Evolutionary conservation across 2,113 vertebrate species (phyloP), one percentile per base, ranked within the genome.

Genomic region (Puma concolor): DNA sequence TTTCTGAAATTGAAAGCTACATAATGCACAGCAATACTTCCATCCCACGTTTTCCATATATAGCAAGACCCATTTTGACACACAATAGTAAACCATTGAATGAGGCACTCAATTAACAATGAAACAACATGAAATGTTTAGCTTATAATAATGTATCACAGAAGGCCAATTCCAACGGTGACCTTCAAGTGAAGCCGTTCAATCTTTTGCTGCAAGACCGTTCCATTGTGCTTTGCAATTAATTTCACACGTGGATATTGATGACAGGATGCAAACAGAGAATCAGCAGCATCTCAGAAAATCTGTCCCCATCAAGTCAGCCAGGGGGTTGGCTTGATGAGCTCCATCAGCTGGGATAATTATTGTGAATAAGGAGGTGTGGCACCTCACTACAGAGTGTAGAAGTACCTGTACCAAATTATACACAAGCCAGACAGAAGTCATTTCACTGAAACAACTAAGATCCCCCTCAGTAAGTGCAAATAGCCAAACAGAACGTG

Each of bases 161-260:
- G 67, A 92, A 69, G 71, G 84, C 80, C 94, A 96, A 82, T 96
- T 98, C 92, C 88, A 93, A 88, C 60, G 96, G 95, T 96, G 95
- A 97, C 90, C 94, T 98, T 97, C 87, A 94, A 85, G 80, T 63
- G 84, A 92, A 96, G 50, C 84, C 85, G 44, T 94, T 96, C 85
- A 31, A 19, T 91, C 25, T 97, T 98, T 98, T 87, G 63, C 94
- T 36, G 5, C 8, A 79, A 97, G 88, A 96, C 38, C 77, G 64
- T 97, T 92, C 13, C 69, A 96, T 86, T 96, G 90, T 97, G 77
- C 50, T 93, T 72, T 66, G 71, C 86, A 98, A 98, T 98, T 96
- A 98, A 98, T 96, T 97, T 97, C 85, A 96, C 84, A 97, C 95
- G 92, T 89, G 84, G 92, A 64, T 97, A 97, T 91, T 90, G 91